Percentiles rank a stretch among this genome's conserved stretches.
These are phyloP conservation scores for Platypus cylindrus DNA, from an alignment of 2,888 invertebrate species.

Conservation along the genomic window DNA sequence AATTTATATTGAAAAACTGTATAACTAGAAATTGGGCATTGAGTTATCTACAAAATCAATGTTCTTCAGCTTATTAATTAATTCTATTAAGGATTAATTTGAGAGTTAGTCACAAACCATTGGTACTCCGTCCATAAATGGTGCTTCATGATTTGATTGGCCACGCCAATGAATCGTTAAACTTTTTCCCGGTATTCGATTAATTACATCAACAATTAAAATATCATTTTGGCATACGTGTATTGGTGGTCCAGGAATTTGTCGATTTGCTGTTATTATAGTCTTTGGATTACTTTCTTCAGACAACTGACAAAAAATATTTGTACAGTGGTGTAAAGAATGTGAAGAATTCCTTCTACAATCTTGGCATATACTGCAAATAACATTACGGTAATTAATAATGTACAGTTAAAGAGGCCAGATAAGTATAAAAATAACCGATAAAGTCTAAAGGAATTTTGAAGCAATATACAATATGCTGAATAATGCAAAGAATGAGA, in stretches of 20 bases:
- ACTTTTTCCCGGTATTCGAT: conserved; percentile 54
- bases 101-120: conserved; percentile 36
- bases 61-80: neutral
- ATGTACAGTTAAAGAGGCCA: too few species aligned
- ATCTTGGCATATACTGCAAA: conserved; percentile 47
- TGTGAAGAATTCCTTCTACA: conserved; percentile 46
- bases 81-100: neutral
- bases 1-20: conserved; percentile 61
- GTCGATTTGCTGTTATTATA: conserved; percentile 54
- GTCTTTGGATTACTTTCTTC: conserved; percentile 46
- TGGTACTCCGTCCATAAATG: conserved; percentile 65
- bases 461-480: too few species aligned
- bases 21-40: conserved; percentile 58
- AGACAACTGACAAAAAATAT: conserved; percentile 46
- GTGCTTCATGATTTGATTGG: conserved; percentile 52
- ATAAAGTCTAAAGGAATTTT: too few species aligned
- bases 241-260: conserved; percentile 49
- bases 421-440: too few species aligned
- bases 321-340: conserved; percentile 34
- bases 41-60: conserved; percentile 34
- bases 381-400: too few species aligned
- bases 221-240: conserved; percentile 61
- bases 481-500: too few species aligned
- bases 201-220: conserved; percentile 58
- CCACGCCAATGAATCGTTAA: conserved; percentile 71